These are phyloP conservation scores for Anguilla obscura DNA, from an alignment of 2,797 vertebrate genomes.

Conservation along the genomic window DNA sequence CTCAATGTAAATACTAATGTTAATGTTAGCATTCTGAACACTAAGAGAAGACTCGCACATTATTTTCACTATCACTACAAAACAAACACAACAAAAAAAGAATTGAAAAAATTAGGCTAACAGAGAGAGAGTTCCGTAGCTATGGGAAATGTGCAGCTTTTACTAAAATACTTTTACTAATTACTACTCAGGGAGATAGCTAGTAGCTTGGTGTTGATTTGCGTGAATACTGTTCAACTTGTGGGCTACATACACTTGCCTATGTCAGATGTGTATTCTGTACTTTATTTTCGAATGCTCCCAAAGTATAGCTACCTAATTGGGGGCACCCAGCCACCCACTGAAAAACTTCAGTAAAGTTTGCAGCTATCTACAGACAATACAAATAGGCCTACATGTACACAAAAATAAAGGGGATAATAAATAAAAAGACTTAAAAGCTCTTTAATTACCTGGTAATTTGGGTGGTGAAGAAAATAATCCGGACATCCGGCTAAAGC, in stretches of 20 bases:
- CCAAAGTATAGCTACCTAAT: neutral
- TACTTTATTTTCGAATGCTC: neutral
- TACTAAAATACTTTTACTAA: neutral
- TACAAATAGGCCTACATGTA: neutral
- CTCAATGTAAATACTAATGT: neutral
- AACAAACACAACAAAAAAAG: neutral
- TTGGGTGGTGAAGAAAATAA: slow-evolving; percentile 84
- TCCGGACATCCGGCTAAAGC: slow-evolving; percentile 90
- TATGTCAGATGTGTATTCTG: neutral
- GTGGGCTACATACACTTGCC: neutral
- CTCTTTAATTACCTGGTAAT: slow-evolving; percentile 79
- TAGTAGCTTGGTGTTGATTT: neutral
- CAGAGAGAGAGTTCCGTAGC: slow-evolving; percentile 7
- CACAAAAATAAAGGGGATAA: neutral
- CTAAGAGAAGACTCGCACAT: neutral
- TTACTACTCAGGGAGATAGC: neutral
- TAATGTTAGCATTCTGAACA: neutral
- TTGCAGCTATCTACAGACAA: neutral
- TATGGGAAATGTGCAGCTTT: neutral
- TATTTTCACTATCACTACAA: neutral
- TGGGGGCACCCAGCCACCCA: neutral
- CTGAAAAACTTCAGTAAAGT: neutral
- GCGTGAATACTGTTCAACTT: neutral
- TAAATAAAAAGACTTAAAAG: slow-evolving; percentile 4
- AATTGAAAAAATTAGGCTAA: neutral